These are phyloP conservation scores for Plectus sambesii DNA, from an alignment of 1,140 invertebrate genomes.

Conservation along the genomic window DNA sequence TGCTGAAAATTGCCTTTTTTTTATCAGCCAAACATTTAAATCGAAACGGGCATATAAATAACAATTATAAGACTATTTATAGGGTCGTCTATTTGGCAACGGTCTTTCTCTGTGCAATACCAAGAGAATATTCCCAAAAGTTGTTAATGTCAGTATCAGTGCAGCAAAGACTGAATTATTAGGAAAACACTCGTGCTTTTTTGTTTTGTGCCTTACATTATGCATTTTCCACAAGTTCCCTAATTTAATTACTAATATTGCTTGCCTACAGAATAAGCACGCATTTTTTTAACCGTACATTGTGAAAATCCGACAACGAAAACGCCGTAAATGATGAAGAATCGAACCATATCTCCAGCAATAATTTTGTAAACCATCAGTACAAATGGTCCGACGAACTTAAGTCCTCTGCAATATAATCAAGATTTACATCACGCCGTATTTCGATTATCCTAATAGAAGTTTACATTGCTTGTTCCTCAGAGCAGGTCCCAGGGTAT, in stretches of 20 bases:
- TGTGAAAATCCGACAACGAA: constrained; percentile 96
- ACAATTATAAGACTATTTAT: constrained; percentile 8
- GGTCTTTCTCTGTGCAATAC: too few relatives aligned
- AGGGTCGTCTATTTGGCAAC: too few relatives aligned
- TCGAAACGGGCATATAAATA: constrained; percentile 13
- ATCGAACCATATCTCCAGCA: constrained; percentile 80
- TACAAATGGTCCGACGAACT: constrained; percentile 93
- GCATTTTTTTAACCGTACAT: constrained; percentile 57
- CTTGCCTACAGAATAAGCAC: constrained; percentile 25
- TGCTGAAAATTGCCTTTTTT: constrained; percentile 55
- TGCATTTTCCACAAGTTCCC: not conserved
- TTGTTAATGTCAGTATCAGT: too few relatives aligned
- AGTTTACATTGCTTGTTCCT: too few relatives aligned
- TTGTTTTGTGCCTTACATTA: too few relatives aligned
- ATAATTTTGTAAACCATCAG: constrained; percentile 99
- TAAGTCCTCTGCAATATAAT: constrained; percentile 72
- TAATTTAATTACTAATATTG: not conserved
- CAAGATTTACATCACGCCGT: too few relatives aligned
- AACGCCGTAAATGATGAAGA: constrained; percentile 86
- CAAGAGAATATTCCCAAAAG: too few relatives aligned
- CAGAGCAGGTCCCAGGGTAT: too few relatives aligned
- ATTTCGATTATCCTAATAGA: too few relatives aligned
- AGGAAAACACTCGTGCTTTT: too few relatives aligned
- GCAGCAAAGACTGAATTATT: too few relatives aligned
- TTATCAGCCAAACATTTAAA: constrained; percentile 41